Evolutionary conservation across 2,797 vertebrate genomes (phyloP), one percentile per base, ranked within the genome.

Genomic region (Nyctibius grandis): DNA sequence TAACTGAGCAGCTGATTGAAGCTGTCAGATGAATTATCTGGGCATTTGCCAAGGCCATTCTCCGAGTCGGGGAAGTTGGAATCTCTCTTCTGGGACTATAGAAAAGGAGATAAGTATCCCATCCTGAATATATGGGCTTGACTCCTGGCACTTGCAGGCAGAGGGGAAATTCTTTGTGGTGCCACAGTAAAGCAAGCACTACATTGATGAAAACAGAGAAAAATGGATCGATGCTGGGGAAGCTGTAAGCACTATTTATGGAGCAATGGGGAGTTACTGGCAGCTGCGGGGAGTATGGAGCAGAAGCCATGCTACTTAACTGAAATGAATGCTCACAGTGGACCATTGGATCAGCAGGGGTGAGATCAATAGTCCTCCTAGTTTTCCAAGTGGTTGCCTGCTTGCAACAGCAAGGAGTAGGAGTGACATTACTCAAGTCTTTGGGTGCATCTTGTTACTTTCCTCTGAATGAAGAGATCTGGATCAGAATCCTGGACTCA

Each of bases 281-380:
- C 94, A 95, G 88, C 95, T 29, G 50, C 68, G 9, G 88, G 91
- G 91, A 93, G 72, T 25, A 44, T 65, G 75, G 78, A 95, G 78
- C 86, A 96, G 88, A 93, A 95, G 88, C 92, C 84, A 57, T 80
- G 86, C 88, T 92, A 91, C 95, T 96, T 96, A 95, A 88, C 90
- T 91, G 86, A 95, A 95, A 95, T 92, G 76, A 96, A 95, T 89
- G 95, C 57, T 97, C 94, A 85, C 96, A 89, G 86, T 85, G 88
- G 93, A 95, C 94, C 84, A 61, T 9, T 95, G 93, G 91, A 96
- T 92, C 96, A 96, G 91, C 93, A 83, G 90, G 94, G 75, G 91
- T 70, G 83, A 95, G 88, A 96, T 92, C 92, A 91, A 85, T 91
- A 93, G 85, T 57, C 75, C 48, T 97, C 53, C 93, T 93, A 51